A percentile compares a stretch with the other conserved stretches of the same genome.
Conservation (phyloP, 2,113 vertebrate species). For the Ceyx cyanopectus region DNA sequence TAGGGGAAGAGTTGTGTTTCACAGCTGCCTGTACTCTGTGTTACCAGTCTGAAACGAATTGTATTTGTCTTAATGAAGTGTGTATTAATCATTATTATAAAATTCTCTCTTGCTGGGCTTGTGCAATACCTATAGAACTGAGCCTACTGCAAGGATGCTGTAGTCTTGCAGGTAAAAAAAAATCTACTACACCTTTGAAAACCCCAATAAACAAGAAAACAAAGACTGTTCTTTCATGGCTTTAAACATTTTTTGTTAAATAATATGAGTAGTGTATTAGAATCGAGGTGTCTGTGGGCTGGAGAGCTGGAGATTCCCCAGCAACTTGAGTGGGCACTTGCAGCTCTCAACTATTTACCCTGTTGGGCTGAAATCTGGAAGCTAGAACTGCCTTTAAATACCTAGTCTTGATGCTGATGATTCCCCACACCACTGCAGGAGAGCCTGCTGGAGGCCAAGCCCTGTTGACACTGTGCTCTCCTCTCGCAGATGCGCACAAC, state of each 20-base stretch:
- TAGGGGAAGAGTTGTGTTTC: background rate
- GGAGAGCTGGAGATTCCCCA: background rate
- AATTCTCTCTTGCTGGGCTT: background rate
- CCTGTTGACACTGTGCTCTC: background rate
- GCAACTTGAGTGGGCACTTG: rapidly evolving
- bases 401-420: rapidly evolving
- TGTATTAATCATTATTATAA: background rate
- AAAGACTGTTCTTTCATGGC: background rate
- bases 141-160: background rate
- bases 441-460: rapidly evolving
- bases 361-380: background rate
- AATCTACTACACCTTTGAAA: background rate
- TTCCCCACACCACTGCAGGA: rapidly evolving
- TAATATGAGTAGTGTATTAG: background rate
- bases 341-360: background rate
- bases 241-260: background rate
- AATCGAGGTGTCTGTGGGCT: background rate
- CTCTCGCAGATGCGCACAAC: slow-evolving; percentile 92
- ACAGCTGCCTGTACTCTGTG: background rate
- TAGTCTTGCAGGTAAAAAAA: background rate
- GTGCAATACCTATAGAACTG: background rate
- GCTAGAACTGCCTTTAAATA: background rate
- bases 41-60: background rate
- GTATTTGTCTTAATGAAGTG: background rate
- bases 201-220: background rate